phyloP scores from a whole-genome alignment of 2,888 invertebrate species.

The Stegana nigrithorax region DNA sequence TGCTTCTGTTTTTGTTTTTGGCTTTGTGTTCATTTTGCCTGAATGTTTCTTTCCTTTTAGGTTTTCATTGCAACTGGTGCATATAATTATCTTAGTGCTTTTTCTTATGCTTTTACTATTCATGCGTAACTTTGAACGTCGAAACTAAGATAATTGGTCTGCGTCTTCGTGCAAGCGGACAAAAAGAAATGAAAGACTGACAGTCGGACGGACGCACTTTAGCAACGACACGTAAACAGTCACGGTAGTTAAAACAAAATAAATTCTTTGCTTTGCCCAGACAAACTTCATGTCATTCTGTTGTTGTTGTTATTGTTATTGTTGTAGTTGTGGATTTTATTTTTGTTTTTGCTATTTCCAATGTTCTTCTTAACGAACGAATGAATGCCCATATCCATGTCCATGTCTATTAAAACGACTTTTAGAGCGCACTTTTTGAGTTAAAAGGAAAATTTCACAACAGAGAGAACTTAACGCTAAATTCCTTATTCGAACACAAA shows the following conservation, averaged over 20 bases:
- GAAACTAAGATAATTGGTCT: not conserved
- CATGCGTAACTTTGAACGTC: constrained; percentile 18
- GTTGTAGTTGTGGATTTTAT: not conserved
- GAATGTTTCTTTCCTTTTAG: too few species aligned
- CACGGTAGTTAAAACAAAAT: constrained; percentile 17
- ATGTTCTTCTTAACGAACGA: not conserved
- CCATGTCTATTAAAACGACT: constrained; percentile 10
- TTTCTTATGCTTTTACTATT: constrained; percentile 21
- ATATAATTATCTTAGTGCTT: constrained; percentile 21
- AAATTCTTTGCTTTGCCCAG: not conserved
- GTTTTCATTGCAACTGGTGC: constrained; percentile 31
- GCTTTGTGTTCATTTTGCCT: too few species aligned
- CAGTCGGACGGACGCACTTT: too few species aligned
- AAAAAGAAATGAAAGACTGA: too few species aligned
- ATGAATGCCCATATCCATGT: not conserved
- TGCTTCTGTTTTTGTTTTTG: too few species aligned
- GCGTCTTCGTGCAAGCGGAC: too few species aligned
- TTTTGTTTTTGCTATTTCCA: not conserved
- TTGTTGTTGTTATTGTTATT: too few species aligned
- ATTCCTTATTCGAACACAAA: too few species aligned
- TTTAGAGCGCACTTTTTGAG: constrained; percentile 1
- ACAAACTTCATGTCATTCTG: not conserved
- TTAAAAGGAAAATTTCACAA: not conserved
- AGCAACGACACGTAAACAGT: not conserved
- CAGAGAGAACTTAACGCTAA: too few species aligned